Percentiles rank a stretch among this genome's conserved stretches.
Conservation (phyloP, 1,140 invertebrate species). For the Camponotus floridanus region DNA sequence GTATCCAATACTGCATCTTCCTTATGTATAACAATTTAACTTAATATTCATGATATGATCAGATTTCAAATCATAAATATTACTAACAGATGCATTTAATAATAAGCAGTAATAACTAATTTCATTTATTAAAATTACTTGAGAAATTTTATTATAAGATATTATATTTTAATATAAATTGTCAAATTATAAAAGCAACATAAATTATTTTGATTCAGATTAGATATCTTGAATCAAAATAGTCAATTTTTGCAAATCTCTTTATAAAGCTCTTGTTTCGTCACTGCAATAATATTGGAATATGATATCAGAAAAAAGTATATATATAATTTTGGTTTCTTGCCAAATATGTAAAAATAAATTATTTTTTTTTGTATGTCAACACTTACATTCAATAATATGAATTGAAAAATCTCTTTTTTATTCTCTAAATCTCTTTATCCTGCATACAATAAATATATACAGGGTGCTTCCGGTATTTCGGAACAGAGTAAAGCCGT, state of each 20-base stretch:
- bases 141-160: background rate
- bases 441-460: too few relatives aligned
- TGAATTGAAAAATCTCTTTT: too few relatives aligned
- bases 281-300: too few relatives aligned
- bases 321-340: too few relatives aligned
- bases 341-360: too few relatives aligned
- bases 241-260: conserved; percentile 1
- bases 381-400: too few relatives aligned
- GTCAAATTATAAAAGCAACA: conserved; percentile 1
- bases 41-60: background rate
- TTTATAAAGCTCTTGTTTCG: too few relatives aligned
- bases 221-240: conserved; percentile 46
- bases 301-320: too few relatives aligned
- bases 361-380: too few relatives aligned
- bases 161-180: background rate
- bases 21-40: conserved; percentile 31
- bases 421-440: too few relatives aligned
- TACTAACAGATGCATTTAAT: conserved; percentile 22
- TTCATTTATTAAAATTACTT: conserved; percentile 27
- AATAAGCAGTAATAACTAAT: background rate
- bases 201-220: conserved; percentile 31
- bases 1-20: conserved; percentile 45
- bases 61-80: background rate
- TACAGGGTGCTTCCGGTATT: too few relatives aligned
- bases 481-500: too few relatives aligned